These are phyloP conservation scores for Phymastichus coffea DNA, from an alignment of 1,140 invertebrate genomes.

Conservation along the genomic window DNA sequence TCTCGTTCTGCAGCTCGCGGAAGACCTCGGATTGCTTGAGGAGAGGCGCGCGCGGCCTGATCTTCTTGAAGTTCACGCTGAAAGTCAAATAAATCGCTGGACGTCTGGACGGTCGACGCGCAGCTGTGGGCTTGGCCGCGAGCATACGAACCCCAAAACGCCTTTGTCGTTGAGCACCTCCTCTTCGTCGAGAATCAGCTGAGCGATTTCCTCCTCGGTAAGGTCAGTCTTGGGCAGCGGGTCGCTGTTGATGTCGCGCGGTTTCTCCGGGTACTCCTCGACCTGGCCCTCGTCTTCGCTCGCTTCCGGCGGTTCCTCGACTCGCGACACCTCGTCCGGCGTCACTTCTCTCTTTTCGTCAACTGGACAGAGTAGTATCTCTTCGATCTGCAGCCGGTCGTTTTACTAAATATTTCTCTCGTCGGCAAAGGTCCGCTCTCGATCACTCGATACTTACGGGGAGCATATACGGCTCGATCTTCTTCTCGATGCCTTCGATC, in stretches of 20 bases:
- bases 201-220: conserved; percentile 67
- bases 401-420: too few species aligned
- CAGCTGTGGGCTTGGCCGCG: too few species aligned
- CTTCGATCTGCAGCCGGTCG: conserved; percentile 13
- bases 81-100: too few species aligned
- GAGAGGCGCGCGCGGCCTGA: conserved; percentile 64
- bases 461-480: conserved; percentile 53
- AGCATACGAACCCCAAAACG: conserved; percentile 70
- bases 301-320: conserved; percentile 7
- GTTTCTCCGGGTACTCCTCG: conserved; percentile 39
- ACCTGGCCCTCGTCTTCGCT: conserved; percentile 23
- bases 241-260: conserved; percentile 47
- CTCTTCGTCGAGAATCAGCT: conserved; percentile 66
- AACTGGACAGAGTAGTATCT: conserved; percentile 26
- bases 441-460: conserved; percentile 49
- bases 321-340: conserved; percentile 20
- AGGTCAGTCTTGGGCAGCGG: conserved; percentile 51
- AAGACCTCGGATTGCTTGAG: conserved; percentile 71
- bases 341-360: conserved; percentile 35
- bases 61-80: conserved; percentile 69
- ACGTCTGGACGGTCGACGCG: too few species aligned
- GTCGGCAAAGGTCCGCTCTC: too few species aligned
- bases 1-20: conserved; percentile 60
- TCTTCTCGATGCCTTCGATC: conserved; percentile 46
- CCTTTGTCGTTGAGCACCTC: conserved; percentile 67